phyloP scores from a whole-genome alignment of 2,113 vertebrate species.

The Phodopus roborovskii region DNA sequence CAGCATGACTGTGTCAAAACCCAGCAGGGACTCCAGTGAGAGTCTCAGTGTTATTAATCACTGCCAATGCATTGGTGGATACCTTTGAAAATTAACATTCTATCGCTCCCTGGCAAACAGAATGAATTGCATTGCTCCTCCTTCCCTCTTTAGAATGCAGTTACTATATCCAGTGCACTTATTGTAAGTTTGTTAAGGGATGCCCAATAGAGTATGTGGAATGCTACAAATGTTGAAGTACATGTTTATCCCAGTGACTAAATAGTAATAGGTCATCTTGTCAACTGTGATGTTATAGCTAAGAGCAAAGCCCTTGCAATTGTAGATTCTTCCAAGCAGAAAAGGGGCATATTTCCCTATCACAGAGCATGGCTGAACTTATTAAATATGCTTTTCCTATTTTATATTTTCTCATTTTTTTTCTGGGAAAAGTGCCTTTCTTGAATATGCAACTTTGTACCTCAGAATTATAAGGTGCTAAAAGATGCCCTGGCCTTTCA shows the following conservation, averaged over 20 bases:
- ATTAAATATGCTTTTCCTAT: not conserved
- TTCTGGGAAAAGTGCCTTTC: not conserved
- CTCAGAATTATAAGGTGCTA: conserved; percentile 22
- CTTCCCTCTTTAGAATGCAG: not conserved
- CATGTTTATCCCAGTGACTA: not conserved
- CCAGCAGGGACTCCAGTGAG: not conserved
- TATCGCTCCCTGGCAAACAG: conserved; percentile 33
- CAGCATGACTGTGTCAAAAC: not conserved
- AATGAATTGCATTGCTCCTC: not conserved
- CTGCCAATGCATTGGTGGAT: not conserved
- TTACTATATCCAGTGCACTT: not conserved
- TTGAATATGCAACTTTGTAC: conserved; percentile 4
- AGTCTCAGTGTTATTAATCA: not conserved
- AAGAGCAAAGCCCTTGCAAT: conserved; percentile 30
- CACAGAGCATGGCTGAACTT: conserved; percentile 1
- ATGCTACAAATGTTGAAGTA: not conserved
- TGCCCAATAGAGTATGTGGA: not conserved
- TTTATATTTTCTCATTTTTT: conserved; percentile 19
- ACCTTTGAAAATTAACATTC: conserved; percentile 17
- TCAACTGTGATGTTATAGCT: not conserved
- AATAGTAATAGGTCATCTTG: conserved; percentile 1
- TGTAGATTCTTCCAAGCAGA: not conserved
- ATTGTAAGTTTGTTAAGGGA: not conserved
- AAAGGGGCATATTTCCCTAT: not conserved
- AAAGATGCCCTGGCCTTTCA: conserved; percentile 18